phyloP scores from a whole-genome alignment of 2,888 invertebrate genomes.

The Rotaria socialis region DNA sequence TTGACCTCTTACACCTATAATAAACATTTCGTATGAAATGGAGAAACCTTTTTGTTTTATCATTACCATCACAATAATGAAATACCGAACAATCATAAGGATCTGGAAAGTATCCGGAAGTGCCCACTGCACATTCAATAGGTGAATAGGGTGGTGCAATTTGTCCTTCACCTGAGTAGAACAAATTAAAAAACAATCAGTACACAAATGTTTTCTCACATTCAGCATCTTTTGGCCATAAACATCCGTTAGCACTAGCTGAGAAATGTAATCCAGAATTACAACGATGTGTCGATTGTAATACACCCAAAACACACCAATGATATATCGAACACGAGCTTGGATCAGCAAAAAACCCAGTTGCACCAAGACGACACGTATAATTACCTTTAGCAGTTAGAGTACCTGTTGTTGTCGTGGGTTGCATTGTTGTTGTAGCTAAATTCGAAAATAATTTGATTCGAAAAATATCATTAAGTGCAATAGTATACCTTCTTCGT shows the following conservation, averaged over 20 bases:
- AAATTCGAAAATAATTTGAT: background rate
- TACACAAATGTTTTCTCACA: background rate
- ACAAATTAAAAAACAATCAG: background rate
- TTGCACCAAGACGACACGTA: background rate
- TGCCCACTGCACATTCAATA: background rate
- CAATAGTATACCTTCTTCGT: background rate
- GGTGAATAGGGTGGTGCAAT: background rate
- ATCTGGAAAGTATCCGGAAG: background rate
- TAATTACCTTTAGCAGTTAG: background rate
- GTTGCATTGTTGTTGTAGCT: background rate
- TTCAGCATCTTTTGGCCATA: constrained; percentile 20
- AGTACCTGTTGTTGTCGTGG: background rate
- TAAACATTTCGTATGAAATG: background rate
- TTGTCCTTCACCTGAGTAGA: background rate
- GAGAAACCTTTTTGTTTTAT: background rate
- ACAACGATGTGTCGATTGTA: constrained; percentile 10
- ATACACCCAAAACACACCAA: background rate
- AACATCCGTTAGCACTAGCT: background rate
- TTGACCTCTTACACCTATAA: background rate
- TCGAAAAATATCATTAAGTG: too few relatives aligned
- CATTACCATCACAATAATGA: constrained; percentile 9
- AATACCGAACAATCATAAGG: background rate
- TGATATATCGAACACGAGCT: constrained; percentile 5
- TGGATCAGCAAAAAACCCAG: background rate
- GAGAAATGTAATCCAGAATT: constrained; percentile 14